Evolutionary conservation across 1,140 invertebrate species (phyloP).

Genomic region (Trichomalopsis sarcophagae): DNA sequence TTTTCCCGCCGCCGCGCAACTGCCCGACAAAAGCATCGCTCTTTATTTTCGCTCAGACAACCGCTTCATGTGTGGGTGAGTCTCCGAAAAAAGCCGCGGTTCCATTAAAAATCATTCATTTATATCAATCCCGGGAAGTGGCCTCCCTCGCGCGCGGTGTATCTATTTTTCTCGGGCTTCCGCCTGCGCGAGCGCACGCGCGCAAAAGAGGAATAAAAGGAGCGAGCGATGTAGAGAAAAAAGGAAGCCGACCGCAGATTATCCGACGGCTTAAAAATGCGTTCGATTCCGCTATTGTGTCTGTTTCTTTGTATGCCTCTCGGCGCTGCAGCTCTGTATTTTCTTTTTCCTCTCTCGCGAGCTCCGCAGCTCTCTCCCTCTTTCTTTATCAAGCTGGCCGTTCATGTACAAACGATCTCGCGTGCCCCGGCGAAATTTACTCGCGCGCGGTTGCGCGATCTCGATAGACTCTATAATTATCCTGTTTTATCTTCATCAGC

Average conservation of each 20-base stretch:
- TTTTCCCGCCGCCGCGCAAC: no score
- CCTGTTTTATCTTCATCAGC: constrained; percentile 73
- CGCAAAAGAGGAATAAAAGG: neutral
- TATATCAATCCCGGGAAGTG: neutral
- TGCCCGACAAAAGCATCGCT: neutral
- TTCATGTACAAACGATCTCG: constrained; percentile 67
- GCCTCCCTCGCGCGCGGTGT: neutral
- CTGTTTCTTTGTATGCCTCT: constrained; percentile 43
- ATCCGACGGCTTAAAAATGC: constrained; percentile 31
- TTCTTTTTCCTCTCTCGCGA: neutral
- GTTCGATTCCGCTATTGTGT: constrained; percentile 40
- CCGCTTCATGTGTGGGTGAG: neutral
- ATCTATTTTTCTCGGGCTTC: neutral
- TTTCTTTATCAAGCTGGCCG: constrained; percentile 66
- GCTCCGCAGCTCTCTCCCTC: constrained; percentile 34
- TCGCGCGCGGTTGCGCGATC: constrained; percentile 67
- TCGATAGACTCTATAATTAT: constrained; percentile 74
- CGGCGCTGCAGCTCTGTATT: constrained; percentile 32
- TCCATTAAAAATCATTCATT: constrained; percentile 8
- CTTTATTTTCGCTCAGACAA: neutral
- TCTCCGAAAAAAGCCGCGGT: neutral
- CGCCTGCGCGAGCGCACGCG: no score
- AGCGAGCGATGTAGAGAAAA: neutral
- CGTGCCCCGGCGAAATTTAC: constrained; percentile 73
- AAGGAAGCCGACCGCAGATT: constrained; percentile 12